Conservation (phyloP, 1,140 invertebrate genomes). For the Stratiolaelaps scimitus region DNA sequence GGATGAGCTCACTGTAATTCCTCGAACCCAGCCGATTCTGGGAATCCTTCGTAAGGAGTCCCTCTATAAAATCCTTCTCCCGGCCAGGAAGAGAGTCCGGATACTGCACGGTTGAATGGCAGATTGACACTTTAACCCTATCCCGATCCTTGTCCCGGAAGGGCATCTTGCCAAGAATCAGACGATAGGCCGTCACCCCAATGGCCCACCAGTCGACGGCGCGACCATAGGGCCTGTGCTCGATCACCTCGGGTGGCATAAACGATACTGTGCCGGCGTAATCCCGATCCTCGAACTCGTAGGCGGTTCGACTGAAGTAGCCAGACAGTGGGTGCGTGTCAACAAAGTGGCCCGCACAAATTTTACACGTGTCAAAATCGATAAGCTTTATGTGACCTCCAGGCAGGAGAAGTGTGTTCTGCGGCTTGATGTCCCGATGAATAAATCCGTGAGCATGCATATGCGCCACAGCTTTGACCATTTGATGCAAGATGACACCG, state of each 20-base stretch:
- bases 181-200: background rate
- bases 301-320: background rate
- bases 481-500: background rate
- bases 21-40: background rate
- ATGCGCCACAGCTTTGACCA: background rate
- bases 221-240: background rate
- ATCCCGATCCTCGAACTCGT: background rate
- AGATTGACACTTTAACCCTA: background rate
- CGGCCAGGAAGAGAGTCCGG: no score
- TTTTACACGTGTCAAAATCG: constrained; percentile 12
- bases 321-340: background rate
- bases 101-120: no score
- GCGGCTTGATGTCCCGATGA: background rate
- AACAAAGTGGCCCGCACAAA: constrained; percentile 1
- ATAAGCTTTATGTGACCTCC: constrained; percentile 9
- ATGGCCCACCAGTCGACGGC: constrained; percentile 1
- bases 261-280: background rate
- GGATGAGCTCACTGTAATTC: background rate
- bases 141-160: background rate
- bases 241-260: background rate
- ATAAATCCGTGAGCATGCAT: background rate
- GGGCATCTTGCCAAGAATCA: background rate
- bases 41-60: no score
- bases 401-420: background rate
- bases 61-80: no score